A percentile compares a stretch with the other conserved stretches of the same genome.
These are phyloP conservation scores for Steinernema carpocapsae DNA, from an alignment of 2,888 invertebrate genomes.

Conservation along the genomic window DNA sequence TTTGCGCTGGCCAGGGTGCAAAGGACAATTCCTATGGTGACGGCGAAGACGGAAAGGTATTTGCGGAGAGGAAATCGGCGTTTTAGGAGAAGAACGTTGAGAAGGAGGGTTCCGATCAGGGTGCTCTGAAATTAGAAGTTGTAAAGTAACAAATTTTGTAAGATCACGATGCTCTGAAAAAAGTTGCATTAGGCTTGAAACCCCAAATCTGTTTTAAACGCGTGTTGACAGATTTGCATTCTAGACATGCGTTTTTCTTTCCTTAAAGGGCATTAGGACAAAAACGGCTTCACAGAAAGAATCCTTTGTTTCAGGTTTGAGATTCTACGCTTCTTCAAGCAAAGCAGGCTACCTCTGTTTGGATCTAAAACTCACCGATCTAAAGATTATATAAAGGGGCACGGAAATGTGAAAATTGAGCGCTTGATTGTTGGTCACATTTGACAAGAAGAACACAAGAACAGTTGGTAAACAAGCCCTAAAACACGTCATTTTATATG, in stretches of 20 bases:
- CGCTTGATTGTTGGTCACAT: constrained; percentile 87
- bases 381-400: constrained; percentile 97
- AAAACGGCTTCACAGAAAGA: too few species aligned
- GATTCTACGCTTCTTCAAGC: too few species aligned
- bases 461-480: constrained; percentile 83
- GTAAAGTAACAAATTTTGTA: too few species aligned
- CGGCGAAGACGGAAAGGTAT: constrained; percentile 88
- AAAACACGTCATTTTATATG: constrained; percentile 54
- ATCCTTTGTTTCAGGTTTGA: too few species aligned
- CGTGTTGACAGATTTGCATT: too few species aligned
- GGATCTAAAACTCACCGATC: constrained; percentile 83
- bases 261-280: too few species aligned
- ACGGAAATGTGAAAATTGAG: constrained; percentile 95
- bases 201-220: too few species aligned
- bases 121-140: constrained; percentile 78
- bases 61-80: constrained; percentile 79
- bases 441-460: constrained; percentile 87
- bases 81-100: constrained; percentile 87
- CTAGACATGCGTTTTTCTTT: too few species aligned
- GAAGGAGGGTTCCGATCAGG: constrained; percentile 91
- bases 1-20: constrained; percentile 80
- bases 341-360: too few species aligned
- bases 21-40: constrained; percentile 87
- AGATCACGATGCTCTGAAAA: too few species aligned
- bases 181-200: too few species aligned